Conservation (phyloP, 1,140 invertebrate species). For the Ceratoteleas bidentatus region DNA sequence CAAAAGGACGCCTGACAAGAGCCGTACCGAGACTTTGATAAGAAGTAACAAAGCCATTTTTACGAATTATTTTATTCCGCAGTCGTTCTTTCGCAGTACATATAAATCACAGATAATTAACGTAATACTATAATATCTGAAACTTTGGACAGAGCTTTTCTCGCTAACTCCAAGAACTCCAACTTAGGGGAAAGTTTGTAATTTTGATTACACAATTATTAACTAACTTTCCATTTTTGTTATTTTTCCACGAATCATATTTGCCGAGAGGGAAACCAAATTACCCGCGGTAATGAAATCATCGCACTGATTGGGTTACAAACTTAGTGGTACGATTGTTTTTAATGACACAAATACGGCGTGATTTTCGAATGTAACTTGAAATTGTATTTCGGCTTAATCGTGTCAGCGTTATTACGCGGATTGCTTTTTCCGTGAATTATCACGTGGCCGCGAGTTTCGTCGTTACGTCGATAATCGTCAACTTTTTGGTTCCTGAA, state of each 20-base stretch:
- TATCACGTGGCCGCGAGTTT: slow-evolving; percentile 21
- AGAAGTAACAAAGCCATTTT: slow-evolving; percentile 19
- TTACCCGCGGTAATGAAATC: slow-evolving; percentile 49
- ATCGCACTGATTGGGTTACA: slow-evolving; percentile 28
- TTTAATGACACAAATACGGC: slow-evolving; percentile 43
- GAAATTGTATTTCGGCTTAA: slow-evolving; percentile 34
- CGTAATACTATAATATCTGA: slow-evolving; percentile 50
- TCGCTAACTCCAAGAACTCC: slow-evolving; percentile 32
- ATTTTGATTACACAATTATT: slow-evolving; percentile 57
- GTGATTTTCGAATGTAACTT: slow-evolving; percentile 37
- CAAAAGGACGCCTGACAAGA: neutral
- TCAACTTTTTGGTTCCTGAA: slow-evolving; percentile 23
- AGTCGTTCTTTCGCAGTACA: slow-evolving; percentile 15
- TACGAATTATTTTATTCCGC: slow-evolving; percentile 15
- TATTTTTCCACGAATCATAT: slow-evolving; percentile 43
- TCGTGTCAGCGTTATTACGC: slow-evolving; percentile 26
- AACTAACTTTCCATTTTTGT: slow-evolving; percentile 18
- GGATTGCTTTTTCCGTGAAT: slow-evolving; percentile 15
- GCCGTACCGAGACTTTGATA: neutral
- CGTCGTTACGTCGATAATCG: slow-evolving; percentile 16
- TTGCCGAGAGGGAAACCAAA: slow-evolving; percentile 30
- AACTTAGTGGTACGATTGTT: slow-evolving; percentile 33
- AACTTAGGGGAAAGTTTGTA: slow-evolving; percentile 43
- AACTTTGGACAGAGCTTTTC: slow-evolving; percentile 50
- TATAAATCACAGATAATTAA: slow-evolving; percentile 53